These are phyloP conservation scores for Copsychus sechellarum DNA, from an alignment of 2,113 vertebrate species.

Conservation along the genomic window DNA sequence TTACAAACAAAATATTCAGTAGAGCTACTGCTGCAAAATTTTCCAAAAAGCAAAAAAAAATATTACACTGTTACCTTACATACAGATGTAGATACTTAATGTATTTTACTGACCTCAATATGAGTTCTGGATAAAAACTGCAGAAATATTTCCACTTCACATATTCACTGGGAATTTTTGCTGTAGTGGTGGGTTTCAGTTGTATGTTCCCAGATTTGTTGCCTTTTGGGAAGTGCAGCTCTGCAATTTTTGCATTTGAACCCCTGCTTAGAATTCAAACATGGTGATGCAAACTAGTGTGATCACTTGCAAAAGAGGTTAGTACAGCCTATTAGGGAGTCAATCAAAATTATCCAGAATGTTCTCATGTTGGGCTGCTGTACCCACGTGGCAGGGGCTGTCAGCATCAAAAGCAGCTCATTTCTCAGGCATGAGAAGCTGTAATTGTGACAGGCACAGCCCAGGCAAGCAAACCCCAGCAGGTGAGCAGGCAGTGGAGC, in stretches of 20 bases:
- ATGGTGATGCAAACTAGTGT: neutral
- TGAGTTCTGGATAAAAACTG: neutral
- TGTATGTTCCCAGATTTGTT: neutral
- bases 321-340: neutral
- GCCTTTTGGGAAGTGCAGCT: neutral
- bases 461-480: fast-evolving
- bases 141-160: neutral
- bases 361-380: neutral
- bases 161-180: neutral
- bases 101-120: neutral
- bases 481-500: neutral
- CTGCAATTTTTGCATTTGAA: neutral
- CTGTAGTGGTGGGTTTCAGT: neutral
- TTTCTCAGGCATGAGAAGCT: neutral
- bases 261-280: neutral
- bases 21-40: neutral
- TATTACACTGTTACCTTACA: neutral
- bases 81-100: neutral
- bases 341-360: neutral
- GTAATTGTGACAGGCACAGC: neutral
- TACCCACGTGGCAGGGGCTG: fast-evolving
- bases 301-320: neutral
- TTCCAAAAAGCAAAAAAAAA: neutral
- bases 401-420: neutral
- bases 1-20: neutral